A percentile compares a stretch with the other conserved stretches of the same genome.
Conservation (phyloP, 2,113 vertebrate species). For the Catagonus wagneri region DNA sequence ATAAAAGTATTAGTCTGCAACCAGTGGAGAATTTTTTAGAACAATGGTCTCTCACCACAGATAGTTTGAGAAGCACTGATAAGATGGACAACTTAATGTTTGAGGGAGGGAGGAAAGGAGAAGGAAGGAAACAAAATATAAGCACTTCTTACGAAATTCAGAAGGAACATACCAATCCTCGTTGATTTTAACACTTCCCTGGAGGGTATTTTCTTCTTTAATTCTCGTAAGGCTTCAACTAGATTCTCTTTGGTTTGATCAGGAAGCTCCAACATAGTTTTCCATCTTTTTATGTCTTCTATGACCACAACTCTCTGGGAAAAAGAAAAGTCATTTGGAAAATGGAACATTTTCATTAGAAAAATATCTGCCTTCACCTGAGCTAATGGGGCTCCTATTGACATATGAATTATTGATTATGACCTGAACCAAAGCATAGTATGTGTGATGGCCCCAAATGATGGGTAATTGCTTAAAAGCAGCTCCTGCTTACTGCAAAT, state of each 20-base stretch:
- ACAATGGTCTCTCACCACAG: background rate
- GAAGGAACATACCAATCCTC: slow-evolving; percentile 91
- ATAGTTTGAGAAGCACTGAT: background rate
- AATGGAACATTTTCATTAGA: slow-evolving; percentile 74
- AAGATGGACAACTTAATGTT: background rate
- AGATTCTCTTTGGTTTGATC: slow-evolving; percentile 93
- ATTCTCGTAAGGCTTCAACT: slow-evolving; percentile 90
- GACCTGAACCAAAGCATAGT: slow-evolving; percentile 72
- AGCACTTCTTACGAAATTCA: background rate
- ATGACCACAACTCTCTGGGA: slow-evolving; percentile 97
- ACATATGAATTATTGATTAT: slow-evolving; percentile 85
- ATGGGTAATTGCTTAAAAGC: slow-evolving; percentile 79
- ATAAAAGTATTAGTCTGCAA: background rate
- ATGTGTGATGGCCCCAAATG: slow-evolving; percentile 66
- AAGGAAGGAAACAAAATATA: background rate
- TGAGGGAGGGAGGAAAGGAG: background rate
- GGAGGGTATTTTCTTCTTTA: slow-evolving; percentile 97
- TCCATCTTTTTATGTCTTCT: slow-evolving; percentile 96
- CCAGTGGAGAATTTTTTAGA: slow-evolving; percentile 19
- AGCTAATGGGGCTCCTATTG: slow-evolving; percentile 83
- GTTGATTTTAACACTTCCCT: slow-evolving; percentile 95
- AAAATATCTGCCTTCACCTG: slow-evolving; percentile 78
- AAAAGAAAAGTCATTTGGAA: slow-evolving; percentile 84
- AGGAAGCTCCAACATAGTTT: slow-evolving; percentile 93
- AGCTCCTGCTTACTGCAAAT: slow-evolving; percentile 75